Conservation (phyloP, 2,113 vertebrate species). For the Lynx canadensis region DNA sequence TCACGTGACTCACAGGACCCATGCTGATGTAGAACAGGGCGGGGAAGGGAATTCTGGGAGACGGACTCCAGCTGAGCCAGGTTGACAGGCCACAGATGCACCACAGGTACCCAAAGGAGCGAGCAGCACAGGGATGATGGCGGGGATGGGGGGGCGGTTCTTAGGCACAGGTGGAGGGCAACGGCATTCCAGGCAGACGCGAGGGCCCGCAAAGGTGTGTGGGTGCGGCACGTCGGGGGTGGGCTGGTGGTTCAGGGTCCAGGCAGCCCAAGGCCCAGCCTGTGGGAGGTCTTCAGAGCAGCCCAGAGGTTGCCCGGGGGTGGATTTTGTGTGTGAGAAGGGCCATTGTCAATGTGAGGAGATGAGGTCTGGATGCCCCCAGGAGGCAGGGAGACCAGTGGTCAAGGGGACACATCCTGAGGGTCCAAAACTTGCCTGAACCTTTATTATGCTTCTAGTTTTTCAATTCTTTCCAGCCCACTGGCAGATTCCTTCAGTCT, state of each 20-base stretch:
- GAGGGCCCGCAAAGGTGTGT: fast-evolving
- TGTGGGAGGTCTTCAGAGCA: background rate
- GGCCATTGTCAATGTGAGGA: background rate
- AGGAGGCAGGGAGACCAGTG: background rate
- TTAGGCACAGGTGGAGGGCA: background rate
- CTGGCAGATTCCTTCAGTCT: fast-evolving
- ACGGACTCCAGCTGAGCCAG: background rate
- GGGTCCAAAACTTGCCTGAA: background rate
- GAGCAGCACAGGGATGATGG: fast-evolving
- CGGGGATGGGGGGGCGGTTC: too few species aligned
- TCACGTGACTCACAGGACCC: fast-evolving
- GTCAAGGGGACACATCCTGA: background rate
- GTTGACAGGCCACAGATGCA: fast-evolving
- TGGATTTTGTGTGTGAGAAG: background rate
- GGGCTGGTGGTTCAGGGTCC: background rate
- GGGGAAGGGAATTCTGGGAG: background rate
- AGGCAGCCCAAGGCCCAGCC: background rate
- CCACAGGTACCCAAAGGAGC: background rate
- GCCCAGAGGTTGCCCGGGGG: too few species aligned
- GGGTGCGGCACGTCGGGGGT: background rate
- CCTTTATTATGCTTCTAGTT: background rate
- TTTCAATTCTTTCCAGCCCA: background rate
- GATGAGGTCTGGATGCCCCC: background rate
- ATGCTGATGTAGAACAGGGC: fast-evolving
- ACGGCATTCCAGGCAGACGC: background rate